These are phyloP conservation scores for Tinamus major DNA, from an alignment of 2,797 vertebrate genomes.

Conservation along the genomic window DNA sequence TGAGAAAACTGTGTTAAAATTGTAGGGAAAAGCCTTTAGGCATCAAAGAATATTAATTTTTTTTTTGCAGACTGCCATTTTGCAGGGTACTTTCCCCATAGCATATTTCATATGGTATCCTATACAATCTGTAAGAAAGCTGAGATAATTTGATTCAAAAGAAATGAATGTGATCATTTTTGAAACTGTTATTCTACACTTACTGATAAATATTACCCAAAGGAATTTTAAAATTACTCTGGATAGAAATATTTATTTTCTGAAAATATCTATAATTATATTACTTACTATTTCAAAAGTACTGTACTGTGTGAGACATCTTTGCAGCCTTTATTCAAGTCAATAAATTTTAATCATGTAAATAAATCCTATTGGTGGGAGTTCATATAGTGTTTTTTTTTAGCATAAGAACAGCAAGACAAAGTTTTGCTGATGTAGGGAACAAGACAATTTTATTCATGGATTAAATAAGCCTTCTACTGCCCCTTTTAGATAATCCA, in stretches of 20 bases:
- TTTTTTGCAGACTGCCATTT: background rate
- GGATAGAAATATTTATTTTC: background rate
- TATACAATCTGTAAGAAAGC: background rate
- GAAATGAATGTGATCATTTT: background rate
- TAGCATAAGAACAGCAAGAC: background rate
- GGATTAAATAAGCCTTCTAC: background rate
- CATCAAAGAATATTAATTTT: background rate
- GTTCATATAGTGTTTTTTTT: background rate
- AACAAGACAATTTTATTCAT: background rate
- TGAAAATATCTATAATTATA: background rate
- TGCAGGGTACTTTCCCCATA: background rate
- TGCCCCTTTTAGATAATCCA: background rate
- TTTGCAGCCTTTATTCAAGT: background rate
- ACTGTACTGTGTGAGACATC: background rate
- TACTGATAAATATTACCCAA: background rate
- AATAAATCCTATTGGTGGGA: background rate
- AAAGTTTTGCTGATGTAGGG: background rate
- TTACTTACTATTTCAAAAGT: background rate
- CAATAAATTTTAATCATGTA: background rate
- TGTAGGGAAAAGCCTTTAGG: background rate
- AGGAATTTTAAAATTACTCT: background rate
- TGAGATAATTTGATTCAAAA: background rate
- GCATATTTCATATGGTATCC: background rate
- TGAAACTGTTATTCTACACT: background rate
- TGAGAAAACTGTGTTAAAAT: background rate